These are phyloP conservation scores for Sebastes flavidus DNA, from an alignment of 2,797 vertebrate genomes.

Conservation along the genomic window DNA sequence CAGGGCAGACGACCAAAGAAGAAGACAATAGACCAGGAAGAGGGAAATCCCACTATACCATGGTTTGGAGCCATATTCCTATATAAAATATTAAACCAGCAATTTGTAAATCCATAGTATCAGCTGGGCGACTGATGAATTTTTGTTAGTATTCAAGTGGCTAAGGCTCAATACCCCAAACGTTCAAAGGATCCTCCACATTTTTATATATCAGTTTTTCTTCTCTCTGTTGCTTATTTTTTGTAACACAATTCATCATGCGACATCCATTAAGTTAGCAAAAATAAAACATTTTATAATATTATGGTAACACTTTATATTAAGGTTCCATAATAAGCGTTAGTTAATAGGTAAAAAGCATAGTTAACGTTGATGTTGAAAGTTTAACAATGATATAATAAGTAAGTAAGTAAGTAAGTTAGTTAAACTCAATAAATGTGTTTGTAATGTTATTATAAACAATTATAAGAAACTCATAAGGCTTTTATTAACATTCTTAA, in stretches of 20 bases:
- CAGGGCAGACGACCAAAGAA: conserved; percentile 36
- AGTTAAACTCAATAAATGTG: no score
- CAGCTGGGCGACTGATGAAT: background rate
- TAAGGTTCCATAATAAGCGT: background rate
- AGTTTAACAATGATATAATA: background rate
- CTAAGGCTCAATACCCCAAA: background rate
- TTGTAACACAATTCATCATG: background rate
- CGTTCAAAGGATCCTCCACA: background rate
- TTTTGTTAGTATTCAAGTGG: background rate
- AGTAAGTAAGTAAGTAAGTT: no score
- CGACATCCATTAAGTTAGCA: background rate
- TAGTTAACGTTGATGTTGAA: background rate
- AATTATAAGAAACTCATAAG: no score
- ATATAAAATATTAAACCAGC: background rate
- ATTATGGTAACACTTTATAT: background rate
- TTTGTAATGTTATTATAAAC: no score
- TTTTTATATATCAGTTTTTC: background rate
- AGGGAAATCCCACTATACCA: conserved; percentile 20
- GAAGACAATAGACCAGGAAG: conserved; percentile 42
- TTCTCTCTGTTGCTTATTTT: background rate
- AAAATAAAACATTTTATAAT: background rate
- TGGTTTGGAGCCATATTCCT: conserved; percentile 13
- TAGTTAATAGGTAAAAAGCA: background rate
- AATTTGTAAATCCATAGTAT: conserved; percentile 21
- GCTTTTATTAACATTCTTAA: no score